These are phyloP conservation scores for Aldrovandia affinis DNA, from an alignment of 2,797 vertebrate species.

Conservation along the genomic window DNA sequence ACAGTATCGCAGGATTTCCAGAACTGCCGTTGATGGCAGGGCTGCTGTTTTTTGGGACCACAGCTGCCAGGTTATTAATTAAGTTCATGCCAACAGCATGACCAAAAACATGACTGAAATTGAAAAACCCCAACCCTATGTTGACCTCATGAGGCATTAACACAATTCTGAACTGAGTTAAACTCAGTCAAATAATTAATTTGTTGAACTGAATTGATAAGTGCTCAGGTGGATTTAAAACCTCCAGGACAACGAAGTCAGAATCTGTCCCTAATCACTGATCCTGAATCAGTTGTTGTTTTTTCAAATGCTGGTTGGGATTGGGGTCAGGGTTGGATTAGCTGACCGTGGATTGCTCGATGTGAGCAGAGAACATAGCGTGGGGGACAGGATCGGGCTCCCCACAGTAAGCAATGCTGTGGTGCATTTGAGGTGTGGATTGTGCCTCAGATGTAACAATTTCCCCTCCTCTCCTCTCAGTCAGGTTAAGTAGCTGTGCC, in stretches of 20 bases:
- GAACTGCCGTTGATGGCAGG: not conserved
- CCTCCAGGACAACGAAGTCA: not conserved
- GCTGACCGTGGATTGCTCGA: not conserved
- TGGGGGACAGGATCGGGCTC: slow-evolving; percentile 21
- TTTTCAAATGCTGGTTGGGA: not conserved
- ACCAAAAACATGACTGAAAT: not conserved
- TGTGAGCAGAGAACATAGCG: not conserved
- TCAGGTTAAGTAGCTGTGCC: slow-evolving; percentile 89
- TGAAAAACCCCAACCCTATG: not conserved
- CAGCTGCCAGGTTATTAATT: not conserved
- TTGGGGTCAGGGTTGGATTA: not conserved
- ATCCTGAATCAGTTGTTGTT: not conserved
- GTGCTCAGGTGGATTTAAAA: not conserved
- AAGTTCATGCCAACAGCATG: not conserved
- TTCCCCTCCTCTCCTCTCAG: slow-evolving; percentile 64
- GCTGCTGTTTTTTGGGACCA: not conserved
- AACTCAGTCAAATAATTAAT: not conserved
- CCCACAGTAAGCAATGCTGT: slow-evolving; percentile 10
- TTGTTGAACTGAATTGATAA: not conserved
- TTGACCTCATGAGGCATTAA: not conserved
- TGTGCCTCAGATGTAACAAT: slow-evolving; percentile 42
- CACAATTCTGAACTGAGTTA: not conserved
- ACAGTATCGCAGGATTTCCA: not conserved
- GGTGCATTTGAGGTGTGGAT: not conserved
- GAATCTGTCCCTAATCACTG: not conserved